Evolutionary conservation across 2,888 invertebrate genomes (phyloP), one percentile per base, ranked within the genome.

Genomic region (Eugnorisma glareosa): DNA sequence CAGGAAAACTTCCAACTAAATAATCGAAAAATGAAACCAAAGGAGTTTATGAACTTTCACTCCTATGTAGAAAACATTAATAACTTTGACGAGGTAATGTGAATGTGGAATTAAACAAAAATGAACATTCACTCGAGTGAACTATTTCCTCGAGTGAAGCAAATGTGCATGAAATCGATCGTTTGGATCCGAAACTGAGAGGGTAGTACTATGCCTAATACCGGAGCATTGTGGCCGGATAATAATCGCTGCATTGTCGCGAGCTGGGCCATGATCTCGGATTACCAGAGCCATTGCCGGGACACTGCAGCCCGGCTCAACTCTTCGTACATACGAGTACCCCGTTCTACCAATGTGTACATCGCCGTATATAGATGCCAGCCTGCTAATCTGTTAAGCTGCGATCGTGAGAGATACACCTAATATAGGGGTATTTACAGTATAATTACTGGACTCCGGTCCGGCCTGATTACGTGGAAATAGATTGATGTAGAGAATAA

Each of bases 191-290:
- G 28, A 79, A 83, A 84, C 82, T 79, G 67, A 66, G 45, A 67
- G 72, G 40, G 67, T 71, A 68, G 72, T 73, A 69, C 75, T 81
- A 81, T 76, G 61, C 68, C 71, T 84, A 86, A 89, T 86, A 75
- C 86, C 73, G 28, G 67, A 74, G 79, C 68, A 87, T 87, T 89
- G 83, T 86, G 82, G 78, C 59, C 21, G 80, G 79, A 84, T 84
- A 87, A 89, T 89, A 88, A 88, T 83, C 82, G 84, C 70, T 81
- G 80, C 82, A 89, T 84, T 89, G 88, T 90, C 82, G 81, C 75
- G 73, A 81, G 83, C 64, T 75, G 71, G 86, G 71, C 82, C 82
- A 75, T 84, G 86, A 86, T 87, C 89, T 85, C 82, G 89, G 89
- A 88, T 90, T 89, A 88, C 84, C 79, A 79, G 73, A 73, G 77